These are phyloP conservation scores for Hydrotaea diabolus DNA, from an alignment of 2,888 invertebrate genomes.

Conservation along the genomic window DNA sequence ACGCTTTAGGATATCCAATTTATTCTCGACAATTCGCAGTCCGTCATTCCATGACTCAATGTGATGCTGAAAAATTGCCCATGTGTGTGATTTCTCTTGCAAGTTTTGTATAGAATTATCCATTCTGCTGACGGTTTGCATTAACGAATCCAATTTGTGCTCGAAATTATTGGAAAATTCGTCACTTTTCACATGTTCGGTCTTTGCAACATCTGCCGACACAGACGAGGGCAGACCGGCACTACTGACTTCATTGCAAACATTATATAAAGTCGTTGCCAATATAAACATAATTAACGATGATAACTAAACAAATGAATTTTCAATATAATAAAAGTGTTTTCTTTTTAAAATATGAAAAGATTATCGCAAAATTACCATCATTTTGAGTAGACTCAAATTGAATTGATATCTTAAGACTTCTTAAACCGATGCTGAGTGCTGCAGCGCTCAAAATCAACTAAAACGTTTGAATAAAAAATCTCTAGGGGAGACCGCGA, in stretches of 20 bases:
- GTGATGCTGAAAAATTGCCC: slow-evolving; percentile 82
- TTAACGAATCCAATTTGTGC: slow-evolving; percentile 79
- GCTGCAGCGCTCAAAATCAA: slow-evolving; percentile 47
- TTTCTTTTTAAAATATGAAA: slow-evolving; percentile 1
- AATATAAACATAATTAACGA: slow-evolving; percentile 66
- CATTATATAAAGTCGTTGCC: slow-evolving; percentile 51
- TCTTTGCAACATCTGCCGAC: not conserved
- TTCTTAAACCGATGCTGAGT: slow-evolving; percentile 15
- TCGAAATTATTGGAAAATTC: slow-evolving; percentile 74
- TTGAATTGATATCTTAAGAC: not conserved
- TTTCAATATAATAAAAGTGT: not conserved
- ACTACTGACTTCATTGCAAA: slow-evolving; percentile 50
- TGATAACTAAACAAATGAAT: slow-evolving; percentile 62
- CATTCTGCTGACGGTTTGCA: slow-evolving; percentile 78
- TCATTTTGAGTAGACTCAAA: slow-evolving; percentile 29
- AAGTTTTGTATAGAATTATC: slow-evolving; percentile 81
- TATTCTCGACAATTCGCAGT: slow-evolving; percentile 81
- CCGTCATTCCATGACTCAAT: slow-evolving; percentile 83
- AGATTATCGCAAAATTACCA: slow-evolving; percentile 45
- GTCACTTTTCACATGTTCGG: not conserved
- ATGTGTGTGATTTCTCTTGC: slow-evolving; percentile 82
- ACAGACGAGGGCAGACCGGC: slow-evolving; percentile 40
- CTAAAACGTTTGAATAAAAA: slow-evolving; percentile 41
- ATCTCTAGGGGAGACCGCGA: slow-evolving; percentile 39
- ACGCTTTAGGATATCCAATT: slow-evolving; percentile 81